Evolutionary conservation across 2,888 invertebrate species (phyloP).

Genomic region (Clanis bilineata): DNA sequence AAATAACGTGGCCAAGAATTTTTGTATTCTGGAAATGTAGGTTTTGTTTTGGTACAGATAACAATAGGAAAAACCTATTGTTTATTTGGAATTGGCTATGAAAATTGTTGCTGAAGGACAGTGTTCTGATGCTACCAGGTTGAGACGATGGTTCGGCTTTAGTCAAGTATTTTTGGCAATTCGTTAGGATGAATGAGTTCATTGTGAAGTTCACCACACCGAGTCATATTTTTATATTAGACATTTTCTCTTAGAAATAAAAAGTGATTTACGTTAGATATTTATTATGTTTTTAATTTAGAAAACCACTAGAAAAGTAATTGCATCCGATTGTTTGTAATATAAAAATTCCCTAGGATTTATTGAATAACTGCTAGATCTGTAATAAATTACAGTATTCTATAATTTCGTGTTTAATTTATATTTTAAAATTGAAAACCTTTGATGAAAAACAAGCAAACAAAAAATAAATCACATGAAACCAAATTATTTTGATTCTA

Average conservation of each 20-base stretch:
- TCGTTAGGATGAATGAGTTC: conserved; percentile 33
- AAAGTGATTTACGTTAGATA: conserved; percentile 33
- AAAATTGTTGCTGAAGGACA: neutral
- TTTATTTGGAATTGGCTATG: conserved; percentile 9
- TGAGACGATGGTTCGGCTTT: neutral
- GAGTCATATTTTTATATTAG: conserved; percentile 40
- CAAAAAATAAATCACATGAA: too few relatives aligned
- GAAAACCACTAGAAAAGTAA: conserved; percentile 35
- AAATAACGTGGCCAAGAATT: conserved; percentile 3
- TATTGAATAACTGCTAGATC: conserved; percentile 62
- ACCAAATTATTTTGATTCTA: too few relatives aligned
- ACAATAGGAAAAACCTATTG: neutral
- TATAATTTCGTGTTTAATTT: conserved; percentile 47
- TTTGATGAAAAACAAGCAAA: too few relatives aligned
- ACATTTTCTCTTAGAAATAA: conserved; percentile 19
- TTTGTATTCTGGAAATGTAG: conserved; percentile 8
- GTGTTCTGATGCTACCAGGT: neutral
- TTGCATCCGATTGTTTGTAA: conserved; percentile 48
- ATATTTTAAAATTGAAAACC: too few relatives aligned
- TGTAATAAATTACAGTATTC: conserved; percentile 81
- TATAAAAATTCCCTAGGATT: conserved; percentile 59
- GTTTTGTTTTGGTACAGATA: neutral
- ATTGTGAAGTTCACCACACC: conserved; percentile 33
- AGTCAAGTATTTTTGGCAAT: conserved; percentile 15
- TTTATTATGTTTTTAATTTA: conserved; percentile 45